Conservation (phyloP, 2,113 vertebrate genomes). For the Sander vitreus region DNA sequence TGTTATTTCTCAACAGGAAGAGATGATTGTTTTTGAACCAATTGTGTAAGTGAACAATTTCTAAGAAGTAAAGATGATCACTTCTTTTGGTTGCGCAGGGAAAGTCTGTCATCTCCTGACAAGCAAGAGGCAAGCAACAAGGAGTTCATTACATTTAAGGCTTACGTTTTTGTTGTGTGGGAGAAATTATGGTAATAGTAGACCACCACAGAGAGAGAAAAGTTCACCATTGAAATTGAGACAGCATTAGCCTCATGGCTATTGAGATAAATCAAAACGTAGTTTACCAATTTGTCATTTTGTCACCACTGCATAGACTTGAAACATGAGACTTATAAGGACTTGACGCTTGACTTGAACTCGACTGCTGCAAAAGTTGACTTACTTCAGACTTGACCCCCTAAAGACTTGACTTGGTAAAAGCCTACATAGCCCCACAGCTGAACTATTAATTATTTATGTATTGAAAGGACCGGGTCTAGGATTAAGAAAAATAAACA, state of each 20-base stretch:
- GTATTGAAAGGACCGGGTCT: neutral
- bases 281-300: neutral
- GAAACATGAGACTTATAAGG: neutral
- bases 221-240: neutral
- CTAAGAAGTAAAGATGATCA: conserved; percentile 43
- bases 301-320: neutral
- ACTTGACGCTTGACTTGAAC: neutral
- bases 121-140: neutral
- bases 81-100: conserved; percentile 18
- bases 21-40: conserved; percentile 24
- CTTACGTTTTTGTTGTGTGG: neutral
- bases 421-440: neutral
- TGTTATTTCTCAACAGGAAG: conserved; percentile 52
- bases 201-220: neutral
- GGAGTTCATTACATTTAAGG: neutral
- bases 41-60: conserved; percentile 63
- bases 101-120: conserved; percentile 17
- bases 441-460: neutral
- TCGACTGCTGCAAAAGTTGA: neutral
- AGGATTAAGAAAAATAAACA: neutral
- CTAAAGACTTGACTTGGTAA: neutral
- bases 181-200: too few species aligned
- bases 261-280: neutral
- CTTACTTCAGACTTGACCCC: too few species aligned
- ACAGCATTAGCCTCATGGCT: neutral